Evolutionary conservation across 2,113 vertebrate genomes (phyloP).

Genomic region (Corvus hawaiiensis): DNA sequence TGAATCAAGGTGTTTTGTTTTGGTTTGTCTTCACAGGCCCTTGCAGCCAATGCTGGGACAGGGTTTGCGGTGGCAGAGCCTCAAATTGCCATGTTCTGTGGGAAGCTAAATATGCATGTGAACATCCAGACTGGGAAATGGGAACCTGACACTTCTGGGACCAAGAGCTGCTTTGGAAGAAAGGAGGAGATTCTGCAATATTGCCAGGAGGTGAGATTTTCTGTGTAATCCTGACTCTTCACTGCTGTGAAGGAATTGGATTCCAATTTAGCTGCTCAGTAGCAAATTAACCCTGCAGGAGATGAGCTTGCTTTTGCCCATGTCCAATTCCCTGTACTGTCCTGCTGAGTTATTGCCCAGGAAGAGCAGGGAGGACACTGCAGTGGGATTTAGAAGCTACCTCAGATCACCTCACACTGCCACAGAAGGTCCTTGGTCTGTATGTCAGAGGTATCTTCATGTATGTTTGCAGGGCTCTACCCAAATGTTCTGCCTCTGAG

Average conservation of each 20-base stretch:
- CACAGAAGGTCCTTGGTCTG: background rate
- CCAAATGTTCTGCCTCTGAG: background rate
- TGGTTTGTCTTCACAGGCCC: conserved; percentile 73
- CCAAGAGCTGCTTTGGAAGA: conserved; percentile 85
- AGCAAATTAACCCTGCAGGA: background rate
- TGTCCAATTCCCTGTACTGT: background rate
- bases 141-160: conserved; percentile 90
- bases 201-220: conserved; percentile 90
- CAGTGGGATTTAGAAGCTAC: background rate
- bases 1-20: background rate
- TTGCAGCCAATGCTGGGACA: conserved; percentile 90
- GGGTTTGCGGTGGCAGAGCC: conserved; percentile 93
- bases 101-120: conserved; percentile 96
- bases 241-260: background rate
- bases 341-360: background rate
- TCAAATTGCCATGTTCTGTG: conserved; percentile 96
- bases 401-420: background rate
- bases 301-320: background rate
- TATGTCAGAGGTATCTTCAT: background rate
- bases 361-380: background rate
- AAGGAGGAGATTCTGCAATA: conserved; percentile 93
- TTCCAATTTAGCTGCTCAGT: background rate
- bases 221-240: background rate
- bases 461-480: background rate
- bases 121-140: conserved; percentile 97